phyloP scores from a whole-genome alignment of 2,797 vertebrate species.

The Diplodus puntazzo region DNA sequence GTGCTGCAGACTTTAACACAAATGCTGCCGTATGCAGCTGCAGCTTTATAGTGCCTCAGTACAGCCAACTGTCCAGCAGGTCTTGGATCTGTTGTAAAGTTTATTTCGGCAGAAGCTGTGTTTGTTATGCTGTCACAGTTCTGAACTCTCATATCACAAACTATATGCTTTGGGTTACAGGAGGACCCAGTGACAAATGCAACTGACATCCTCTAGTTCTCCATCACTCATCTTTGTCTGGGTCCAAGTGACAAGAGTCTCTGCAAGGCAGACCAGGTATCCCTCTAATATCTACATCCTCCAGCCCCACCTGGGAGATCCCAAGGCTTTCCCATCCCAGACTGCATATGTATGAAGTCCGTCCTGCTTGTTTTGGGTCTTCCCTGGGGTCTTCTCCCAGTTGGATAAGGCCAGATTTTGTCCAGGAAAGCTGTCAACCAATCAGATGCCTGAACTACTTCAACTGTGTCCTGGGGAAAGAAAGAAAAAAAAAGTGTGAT shows the following conservation, averaged over 20 bases:
- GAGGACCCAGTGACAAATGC: not conserved
- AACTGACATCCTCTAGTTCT: not conserved
- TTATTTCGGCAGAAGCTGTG: not conserved
- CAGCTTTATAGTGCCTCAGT: not conserved
- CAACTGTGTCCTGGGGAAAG: constrained; percentile 4
- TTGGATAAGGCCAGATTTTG: constrained; percentile 23
- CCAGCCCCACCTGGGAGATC: not conserved
- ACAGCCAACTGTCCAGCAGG: not conserved
- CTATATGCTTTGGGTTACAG: not conserved
- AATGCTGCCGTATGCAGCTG: constrained; percentile 7
- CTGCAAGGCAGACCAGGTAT: not conserved
- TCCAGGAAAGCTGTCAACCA: constrained; percentile 15
- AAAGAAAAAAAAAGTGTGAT: not conserved
- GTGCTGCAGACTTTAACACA: not conserved
- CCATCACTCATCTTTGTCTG: not conserved
- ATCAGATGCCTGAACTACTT: constrained; percentile 35
- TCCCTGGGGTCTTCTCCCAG: not conserved
- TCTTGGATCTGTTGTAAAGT: constrained; percentile 1
- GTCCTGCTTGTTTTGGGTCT: constrained; percentile 3
- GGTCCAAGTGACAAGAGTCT: not conserved
- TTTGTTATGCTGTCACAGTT: not conserved
- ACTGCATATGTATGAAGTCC: not conserved
- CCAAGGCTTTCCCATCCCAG: not conserved
- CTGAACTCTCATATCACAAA: not conserved
- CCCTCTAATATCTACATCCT: not conserved